phyloP scores from a whole-genome alignment of 2,797 vertebrate species.

The Hemitrygon akajei region DNA sequence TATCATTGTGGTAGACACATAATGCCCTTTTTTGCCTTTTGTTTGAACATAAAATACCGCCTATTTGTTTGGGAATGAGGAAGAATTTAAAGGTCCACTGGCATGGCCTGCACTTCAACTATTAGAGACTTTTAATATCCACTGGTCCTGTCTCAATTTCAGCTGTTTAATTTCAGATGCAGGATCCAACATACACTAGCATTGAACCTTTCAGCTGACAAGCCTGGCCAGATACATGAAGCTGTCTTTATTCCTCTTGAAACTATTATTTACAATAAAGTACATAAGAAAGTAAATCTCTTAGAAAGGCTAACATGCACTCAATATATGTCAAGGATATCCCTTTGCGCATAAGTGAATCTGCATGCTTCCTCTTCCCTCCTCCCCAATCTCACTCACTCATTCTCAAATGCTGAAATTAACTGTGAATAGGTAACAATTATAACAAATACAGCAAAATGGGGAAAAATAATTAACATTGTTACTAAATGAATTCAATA shows the following conservation, averaged over 20 bases:
- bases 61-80: not conserved
- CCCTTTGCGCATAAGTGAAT: too few species aligned
- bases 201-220: not conserved
- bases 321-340: not conserved
- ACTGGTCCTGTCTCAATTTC: slow-evolving; percentile 34
- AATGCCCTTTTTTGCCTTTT: not conserved
- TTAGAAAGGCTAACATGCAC: not conserved
- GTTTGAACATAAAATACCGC: not conserved
- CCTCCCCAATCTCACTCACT: not conserved
- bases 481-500: not conserved
- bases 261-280: not conserved
- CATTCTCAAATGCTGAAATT: not conserved
- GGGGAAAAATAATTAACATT: not conserved
- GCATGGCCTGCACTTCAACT: not conserved
- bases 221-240: not conserved
- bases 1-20: too few species aligned
- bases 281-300: not conserved
- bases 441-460: not conserved
- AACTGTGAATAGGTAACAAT: not conserved
- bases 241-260: not conserved
- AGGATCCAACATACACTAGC: not conserved
- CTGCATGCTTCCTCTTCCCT: not conserved
- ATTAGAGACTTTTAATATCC: slow-evolving; percentile 14
- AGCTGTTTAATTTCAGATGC: not conserved
- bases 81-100: not conserved